These are phyloP conservation scores for Speoplatyrhinus poulsoni DNA, from an alignment of 2,113 vertebrate species.

Conservation along the genomic window DNA sequence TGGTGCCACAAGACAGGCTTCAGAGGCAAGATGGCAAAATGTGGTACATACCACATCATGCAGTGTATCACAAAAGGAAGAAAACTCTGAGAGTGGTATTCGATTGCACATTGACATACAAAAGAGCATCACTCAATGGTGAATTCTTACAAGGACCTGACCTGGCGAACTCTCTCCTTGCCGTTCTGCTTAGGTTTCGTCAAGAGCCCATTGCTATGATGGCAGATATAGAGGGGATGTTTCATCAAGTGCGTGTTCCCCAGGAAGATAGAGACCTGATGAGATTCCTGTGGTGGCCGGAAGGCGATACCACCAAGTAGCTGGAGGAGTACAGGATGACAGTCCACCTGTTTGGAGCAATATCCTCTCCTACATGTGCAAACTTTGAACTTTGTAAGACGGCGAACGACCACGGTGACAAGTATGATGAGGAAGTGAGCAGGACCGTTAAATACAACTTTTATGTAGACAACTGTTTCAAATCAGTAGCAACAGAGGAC, in stretches of 20 bases:
- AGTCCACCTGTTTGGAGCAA: too few species aligned
- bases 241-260: too few species aligned
- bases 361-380: too few species aligned
- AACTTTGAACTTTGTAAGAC: too few species aligned
- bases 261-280: too few species aligned
- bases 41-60: slow-evolving; percentile 16
- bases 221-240: too few species aligned
- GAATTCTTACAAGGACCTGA: slow-evolving; percentile 9
- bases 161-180: slow-evolving; percentile 1
- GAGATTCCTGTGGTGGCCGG: too few species aligned
- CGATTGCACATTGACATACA: slow-evolving; percentile 4
- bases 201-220: too few species aligned
- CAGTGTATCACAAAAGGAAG: neutral
- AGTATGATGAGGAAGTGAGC: neutral
- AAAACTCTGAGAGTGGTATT: slow-evolving; percentile 2
- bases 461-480: too few species aligned
- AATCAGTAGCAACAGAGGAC: neutral
- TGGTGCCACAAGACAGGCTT: neutral
- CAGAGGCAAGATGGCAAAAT: neutral
- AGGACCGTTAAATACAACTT: slow-evolving; percentile 1
- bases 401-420: slow-evolving; percentile 5
- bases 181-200: neutral
- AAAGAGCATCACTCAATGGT: slow-evolving; percentile 7
- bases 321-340: too few species aligned
- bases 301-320: too few species aligned